Evolutionary conservation across 2,797 vertebrate genomes (phyloP).

Genomic region (Psittacula derbiana): DNA sequence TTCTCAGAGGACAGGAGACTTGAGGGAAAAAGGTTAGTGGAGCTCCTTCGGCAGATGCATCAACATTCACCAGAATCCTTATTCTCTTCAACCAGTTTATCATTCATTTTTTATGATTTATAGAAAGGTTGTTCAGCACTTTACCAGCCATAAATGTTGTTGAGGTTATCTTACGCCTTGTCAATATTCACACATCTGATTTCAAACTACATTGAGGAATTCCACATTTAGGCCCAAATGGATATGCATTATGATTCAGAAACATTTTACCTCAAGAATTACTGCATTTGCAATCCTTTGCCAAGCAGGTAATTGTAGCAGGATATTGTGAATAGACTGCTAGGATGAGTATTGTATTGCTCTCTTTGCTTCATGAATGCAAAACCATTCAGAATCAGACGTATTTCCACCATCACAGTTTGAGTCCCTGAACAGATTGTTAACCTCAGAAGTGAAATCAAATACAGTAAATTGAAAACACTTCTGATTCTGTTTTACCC

Average conservation of each 20-base stretch:
- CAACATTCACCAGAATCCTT: neutral
- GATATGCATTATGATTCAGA: neutral
- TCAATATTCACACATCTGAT: neutral
- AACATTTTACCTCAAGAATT: neutral
- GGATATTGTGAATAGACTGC: neutral
- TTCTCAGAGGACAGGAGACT: neutral
- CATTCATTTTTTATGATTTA: neutral
- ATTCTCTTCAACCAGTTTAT: neutral
- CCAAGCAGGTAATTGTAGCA: neutral
- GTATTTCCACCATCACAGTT: neutral
- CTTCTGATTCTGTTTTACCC: neutral
- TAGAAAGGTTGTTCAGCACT: neutral
- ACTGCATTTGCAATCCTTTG: neutral
- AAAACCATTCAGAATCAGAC: neutral
- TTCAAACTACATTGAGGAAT: neutral
- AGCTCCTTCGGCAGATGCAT: neutral
- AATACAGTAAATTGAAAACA: constrained; percentile 15
- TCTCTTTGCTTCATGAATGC: neutral
- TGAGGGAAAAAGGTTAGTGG: neutral
- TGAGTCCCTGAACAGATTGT: constrained; percentile 36
- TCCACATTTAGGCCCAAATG: neutral
- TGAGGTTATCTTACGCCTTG: neutral
- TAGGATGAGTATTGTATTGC: neutral
- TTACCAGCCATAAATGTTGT: neutral
- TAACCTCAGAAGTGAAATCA: constrained; percentile 32